Percentiles rank a stretch among this genome's conserved stretches.
phyloP scores from a whole-genome alignment of 2,888 invertebrate species.

The Ceratothoa steindachneri region DNA sequence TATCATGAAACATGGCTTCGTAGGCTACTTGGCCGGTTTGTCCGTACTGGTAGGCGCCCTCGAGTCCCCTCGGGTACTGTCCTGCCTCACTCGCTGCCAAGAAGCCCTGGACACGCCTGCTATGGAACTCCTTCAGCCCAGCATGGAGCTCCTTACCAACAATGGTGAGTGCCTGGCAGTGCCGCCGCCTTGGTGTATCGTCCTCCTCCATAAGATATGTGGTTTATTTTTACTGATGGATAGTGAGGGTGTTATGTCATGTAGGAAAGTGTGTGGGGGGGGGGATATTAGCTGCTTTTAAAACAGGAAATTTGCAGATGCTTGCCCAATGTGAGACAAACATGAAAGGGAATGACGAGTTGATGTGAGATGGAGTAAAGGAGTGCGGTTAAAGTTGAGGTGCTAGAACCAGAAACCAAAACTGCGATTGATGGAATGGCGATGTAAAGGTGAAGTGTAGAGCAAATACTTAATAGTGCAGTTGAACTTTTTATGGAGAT shows the following conservation, averaged over 20 bases:
- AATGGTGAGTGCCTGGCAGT: slow-evolving; percentile 58
- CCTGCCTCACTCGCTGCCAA: slow-evolving; percentile 75
- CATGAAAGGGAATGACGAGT: too few relatives aligned
- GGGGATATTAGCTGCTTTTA: too few relatives aligned
- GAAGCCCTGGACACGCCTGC: slow-evolving; percentile 74
- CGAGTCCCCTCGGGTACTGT: slow-evolving; percentile 69
- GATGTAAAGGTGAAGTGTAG: too few relatives aligned
- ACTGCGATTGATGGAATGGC: too few relatives aligned
- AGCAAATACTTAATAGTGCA: too few relatives aligned
- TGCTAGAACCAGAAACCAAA: too few relatives aligned
- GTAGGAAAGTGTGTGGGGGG: neutral
- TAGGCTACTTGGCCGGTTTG: slow-evolving; percentile 82
- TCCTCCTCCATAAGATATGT: neutral
- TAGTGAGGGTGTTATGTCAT: too few relatives aligned
- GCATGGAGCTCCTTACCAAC: slow-evolving; percentile 70
- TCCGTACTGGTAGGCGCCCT: slow-evolving; percentile 69
- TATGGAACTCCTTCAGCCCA: slow-evolving; percentile 69
- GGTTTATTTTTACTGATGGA: neutral
- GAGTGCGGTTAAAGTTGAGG: too few relatives aligned
- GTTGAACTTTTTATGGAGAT: too few relatives aligned
- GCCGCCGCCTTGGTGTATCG: neutral
- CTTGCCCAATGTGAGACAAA: too few relatives aligned
- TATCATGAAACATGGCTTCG: slow-evolving; percentile 83
- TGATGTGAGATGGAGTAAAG: too few relatives aligned
- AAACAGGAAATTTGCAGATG: too few relatives aligned